These are phyloP conservation scores for Aramus guarauna DNA, from an alignment of 2,113 vertebrate species.

Conservation along the genomic window DNA sequence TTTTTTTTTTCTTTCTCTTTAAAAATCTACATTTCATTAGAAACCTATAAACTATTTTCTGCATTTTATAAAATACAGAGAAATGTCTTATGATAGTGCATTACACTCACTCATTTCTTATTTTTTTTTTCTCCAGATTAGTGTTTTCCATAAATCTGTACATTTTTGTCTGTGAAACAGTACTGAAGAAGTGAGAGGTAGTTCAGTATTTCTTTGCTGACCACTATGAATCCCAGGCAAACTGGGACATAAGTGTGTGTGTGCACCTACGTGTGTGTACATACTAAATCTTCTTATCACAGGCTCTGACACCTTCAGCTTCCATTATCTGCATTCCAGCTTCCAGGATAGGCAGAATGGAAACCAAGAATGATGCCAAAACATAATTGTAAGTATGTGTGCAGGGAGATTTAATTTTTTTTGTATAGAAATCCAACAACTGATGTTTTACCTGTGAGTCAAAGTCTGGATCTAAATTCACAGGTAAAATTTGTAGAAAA, in stretches of 20 bases:
- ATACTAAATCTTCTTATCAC: not conserved
- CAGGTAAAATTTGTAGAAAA: not conserved
- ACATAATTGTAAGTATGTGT: not conserved
- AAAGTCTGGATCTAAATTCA: not conserved
- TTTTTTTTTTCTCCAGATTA: not conserved
- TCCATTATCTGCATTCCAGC: not conserved
- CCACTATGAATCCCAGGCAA: not conserved
- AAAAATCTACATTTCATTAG: not conserved
- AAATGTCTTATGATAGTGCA: not conserved
- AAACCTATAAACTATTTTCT: not conserved
- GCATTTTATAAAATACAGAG: not conserved
- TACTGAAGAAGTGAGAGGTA: not conserved
- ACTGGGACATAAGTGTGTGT: accelerated
- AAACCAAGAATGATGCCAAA: not conserved
- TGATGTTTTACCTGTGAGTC: not conserved
- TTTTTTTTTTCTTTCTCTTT: not conserved
- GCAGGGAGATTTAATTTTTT: not conserved
- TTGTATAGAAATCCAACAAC: not conserved
- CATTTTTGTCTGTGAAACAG: not conserved
- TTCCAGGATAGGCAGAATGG: not conserved
- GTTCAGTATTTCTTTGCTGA: not conserved
- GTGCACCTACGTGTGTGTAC: not conserved
- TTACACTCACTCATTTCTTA: not conserved
- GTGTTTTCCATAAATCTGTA: not conserved
- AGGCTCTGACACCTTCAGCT: not conserved